phyloP scores from a whole-genome alignment of 1,140 invertebrate genomes.

The Batillaria attramentaria region DNA sequence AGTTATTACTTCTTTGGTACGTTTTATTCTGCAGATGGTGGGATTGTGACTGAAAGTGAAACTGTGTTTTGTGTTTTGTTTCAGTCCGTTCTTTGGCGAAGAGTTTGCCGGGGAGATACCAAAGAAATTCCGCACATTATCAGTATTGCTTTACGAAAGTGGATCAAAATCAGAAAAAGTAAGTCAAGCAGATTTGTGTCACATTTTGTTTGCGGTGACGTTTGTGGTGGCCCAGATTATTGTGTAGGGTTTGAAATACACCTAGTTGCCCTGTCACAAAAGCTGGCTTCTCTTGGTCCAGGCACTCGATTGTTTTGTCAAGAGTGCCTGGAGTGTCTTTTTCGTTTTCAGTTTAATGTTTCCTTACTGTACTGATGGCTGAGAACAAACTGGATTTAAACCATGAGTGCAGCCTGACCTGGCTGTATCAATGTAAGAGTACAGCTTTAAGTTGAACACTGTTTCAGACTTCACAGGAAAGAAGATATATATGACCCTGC shows the following conservation, averaged over 20 bases:
- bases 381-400: no score
- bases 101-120: conserved; percentile 95
- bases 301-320: neutral
- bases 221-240: neutral
- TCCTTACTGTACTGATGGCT: no score
- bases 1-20: no score
- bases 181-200: conserved; percentile 11
- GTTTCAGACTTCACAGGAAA: no score
- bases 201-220: neutral
- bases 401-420: no score
- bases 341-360: no score
- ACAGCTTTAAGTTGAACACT: no score
- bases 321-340: no score
- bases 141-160: conserved; percentile 84
- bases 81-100: conserved; percentile 91
- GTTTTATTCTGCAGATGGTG: no score
- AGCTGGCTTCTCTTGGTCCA: neutral
- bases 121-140: conserved; percentile 87
- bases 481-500: no score
- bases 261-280: neutral
- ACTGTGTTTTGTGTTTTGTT: conserved; percentile 52
- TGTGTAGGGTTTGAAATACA: neutral
- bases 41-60: no score
- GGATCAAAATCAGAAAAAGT: conserved; percentile 85
- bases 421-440: no score